A percentile compares a stretch with the other conserved stretches of the same genome.
These are phyloP conservation scores for Penelope pileata DNA, from an alignment of 2,113 vertebrate genomes.

Conservation along the genomic window DNA sequence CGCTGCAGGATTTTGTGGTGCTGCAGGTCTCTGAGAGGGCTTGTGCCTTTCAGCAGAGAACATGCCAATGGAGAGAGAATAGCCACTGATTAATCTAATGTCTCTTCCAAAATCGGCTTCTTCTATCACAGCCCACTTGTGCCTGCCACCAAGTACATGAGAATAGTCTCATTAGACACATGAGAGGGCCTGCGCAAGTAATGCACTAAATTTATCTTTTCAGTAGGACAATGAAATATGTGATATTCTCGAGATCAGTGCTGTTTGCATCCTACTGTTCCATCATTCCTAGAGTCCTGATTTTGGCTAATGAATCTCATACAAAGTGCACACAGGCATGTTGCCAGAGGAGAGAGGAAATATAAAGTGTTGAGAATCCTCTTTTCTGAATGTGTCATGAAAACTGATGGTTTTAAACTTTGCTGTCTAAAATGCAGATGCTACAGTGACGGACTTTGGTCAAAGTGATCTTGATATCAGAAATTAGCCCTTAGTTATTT, in stretches of 20 bases:
- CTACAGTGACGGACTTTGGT: background rate
- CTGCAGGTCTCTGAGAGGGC: background rate
- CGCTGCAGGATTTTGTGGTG: background rate
- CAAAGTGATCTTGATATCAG: background rate
- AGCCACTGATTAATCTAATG: constrained; percentile 30
- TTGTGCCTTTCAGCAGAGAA: constrained; percentile 5
- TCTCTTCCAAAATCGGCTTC: constrained; percentile 25
- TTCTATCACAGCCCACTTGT: constrained; percentile 4
- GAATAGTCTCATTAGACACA: background rate
- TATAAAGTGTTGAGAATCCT: background rate
- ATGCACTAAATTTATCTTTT: background rate
- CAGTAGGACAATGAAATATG: background rate
- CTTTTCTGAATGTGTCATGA: background rate
- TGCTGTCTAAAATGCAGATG: background rate
- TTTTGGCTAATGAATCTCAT: background rate
- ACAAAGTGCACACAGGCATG: background rate
- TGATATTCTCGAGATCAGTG: background rate
- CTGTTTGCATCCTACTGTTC: background rate
- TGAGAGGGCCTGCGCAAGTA: background rate
- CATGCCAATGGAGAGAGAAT: background rate
- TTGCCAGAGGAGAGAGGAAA: background rate
- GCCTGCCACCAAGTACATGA: constrained; percentile 16
- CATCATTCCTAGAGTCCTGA: background rate
- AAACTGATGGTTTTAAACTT: background rate
- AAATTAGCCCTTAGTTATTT: background rate